phyloP scores from a whole-genome alignment of 1,140 invertebrate species.

The Pygmarrhopalites habei region DNA sequence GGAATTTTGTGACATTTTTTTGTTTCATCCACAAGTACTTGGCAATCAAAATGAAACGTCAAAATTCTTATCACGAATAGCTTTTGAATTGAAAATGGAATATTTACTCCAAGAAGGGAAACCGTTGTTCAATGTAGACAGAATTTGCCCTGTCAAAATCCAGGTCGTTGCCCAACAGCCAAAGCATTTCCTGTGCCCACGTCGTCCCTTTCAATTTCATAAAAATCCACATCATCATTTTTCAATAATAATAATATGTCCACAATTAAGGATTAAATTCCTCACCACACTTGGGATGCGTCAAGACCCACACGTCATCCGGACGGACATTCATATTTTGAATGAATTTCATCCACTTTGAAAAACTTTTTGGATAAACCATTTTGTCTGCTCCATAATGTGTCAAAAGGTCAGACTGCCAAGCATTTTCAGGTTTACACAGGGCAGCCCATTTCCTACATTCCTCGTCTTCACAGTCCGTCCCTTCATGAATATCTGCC shows the following conservation, averaged over 20 bases:
- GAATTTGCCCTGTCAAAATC: constrained; percentile 57
- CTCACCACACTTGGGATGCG: constrained; percentile 48
- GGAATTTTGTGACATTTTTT: background rate
- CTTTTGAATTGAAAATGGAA: too few relatives aligned
- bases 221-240: too few relatives aligned
- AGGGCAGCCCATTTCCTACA: background rate
- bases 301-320: constrained; percentile 47
- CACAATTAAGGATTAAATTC: background rate
- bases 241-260: background rate
- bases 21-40: background rate
- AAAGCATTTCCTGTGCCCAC: constrained; percentile 72
- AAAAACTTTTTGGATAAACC: background rate
- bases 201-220: constrained; percentile 58
- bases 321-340: constrained; percentile 3
- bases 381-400: constrained; percentile 10
- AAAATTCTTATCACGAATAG: too few relatives aligned
- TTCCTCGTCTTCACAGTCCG: background rate
- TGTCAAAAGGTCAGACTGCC: too few relatives aligned
- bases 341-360: constrained; percentile 5
- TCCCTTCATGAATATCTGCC: background rate
- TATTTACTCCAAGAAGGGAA: constrained; percentile 72
- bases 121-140: constrained; percentile 53
- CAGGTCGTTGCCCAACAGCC: constrained; percentile 64
- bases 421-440: background rate
- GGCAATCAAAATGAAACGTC: too few relatives aligned